Percentiles rank a stretch among this genome's conserved stretches.
Conservation (phyloP, 2,113 vertebrate genomes). For the Poicephalus meyeri region DNA sequence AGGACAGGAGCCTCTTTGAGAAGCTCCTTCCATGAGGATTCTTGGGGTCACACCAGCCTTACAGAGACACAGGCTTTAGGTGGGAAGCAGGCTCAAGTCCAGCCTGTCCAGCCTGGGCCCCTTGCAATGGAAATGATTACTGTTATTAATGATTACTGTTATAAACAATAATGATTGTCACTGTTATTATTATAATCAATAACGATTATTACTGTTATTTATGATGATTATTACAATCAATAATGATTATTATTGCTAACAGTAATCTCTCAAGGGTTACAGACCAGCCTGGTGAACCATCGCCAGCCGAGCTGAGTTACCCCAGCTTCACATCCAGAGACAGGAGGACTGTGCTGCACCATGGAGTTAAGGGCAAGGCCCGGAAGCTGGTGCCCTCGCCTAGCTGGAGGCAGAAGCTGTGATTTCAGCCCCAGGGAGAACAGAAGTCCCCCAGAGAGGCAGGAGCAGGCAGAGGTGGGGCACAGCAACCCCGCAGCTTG, state of each 20-base stretch:
- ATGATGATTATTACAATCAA: neutral
- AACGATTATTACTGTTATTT: neutral
- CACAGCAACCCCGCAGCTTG: neutral
- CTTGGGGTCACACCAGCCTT: neutral
- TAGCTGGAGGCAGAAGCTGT: neutral
- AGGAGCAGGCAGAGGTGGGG: neutral
- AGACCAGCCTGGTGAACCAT: neutral
- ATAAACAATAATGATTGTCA: neutral
- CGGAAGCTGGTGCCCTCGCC: neutral
- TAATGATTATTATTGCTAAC: neutral
- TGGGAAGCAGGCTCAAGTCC: neutral
- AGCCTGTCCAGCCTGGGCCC: neutral
- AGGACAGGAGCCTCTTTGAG: neutral
- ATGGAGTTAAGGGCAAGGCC: neutral
- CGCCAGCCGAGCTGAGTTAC: fast-evolving
- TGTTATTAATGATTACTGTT: neutral
- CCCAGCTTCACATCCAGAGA: neutral
- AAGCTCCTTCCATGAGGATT: neutral
- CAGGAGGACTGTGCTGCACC: neutral
- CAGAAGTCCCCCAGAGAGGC: neutral
- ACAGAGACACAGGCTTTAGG: neutral
- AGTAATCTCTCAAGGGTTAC: neutral
- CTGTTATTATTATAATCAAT: neutral
- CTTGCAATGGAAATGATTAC: neutral
- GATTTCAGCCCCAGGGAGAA: neutral